These are phyloP conservation scores for Eristalis arbustorum DNA, from an alignment of 2,888 invertebrate species.

Conservation along the genomic window DNA sequence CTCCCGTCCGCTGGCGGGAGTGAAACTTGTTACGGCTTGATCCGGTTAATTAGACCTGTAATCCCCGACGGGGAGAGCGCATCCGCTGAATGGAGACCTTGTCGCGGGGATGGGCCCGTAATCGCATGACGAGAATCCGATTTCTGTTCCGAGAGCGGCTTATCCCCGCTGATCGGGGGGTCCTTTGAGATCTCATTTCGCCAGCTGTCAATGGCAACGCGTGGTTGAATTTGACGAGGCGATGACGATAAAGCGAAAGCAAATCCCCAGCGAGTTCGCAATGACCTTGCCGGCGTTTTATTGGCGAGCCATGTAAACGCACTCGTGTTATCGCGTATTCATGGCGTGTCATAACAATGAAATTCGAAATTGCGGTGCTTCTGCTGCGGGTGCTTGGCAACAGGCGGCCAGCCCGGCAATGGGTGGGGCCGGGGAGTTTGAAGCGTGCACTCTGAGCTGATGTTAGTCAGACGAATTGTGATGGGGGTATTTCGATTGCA, in stretches of 20 bases:
- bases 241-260: conserved; percentile 20
- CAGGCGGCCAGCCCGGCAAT: neutral
- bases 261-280: conserved; percentile 16
- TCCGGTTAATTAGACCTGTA: neutral
- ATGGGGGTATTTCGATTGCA: neutral
- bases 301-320: conserved; percentile 11
- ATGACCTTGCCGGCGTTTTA: conserved; percentile 20
- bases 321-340: conserved; percentile 6
- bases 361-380: neutral
- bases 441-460: neutral
- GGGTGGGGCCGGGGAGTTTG: neutral
- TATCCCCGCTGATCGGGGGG: neutral
- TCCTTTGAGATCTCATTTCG: conserved; percentile 11
- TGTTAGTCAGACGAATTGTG: neutral
- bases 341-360: neutral
- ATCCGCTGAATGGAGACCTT: neutral
- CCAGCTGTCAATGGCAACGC: conserved; percentile 13
- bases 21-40: neutral
- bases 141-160: neutral
- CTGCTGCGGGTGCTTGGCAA: neutral
- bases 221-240: conserved; percentile 30
- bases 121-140: conserved; percentile 2
- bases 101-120: conserved; percentile 1
- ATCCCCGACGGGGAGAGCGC: neutral
- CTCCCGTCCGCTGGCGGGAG: neutral